Evolutionary conservation across 2,113 vertebrate genomes (phyloP).

Genomic region (Elgaria multicarinata): DNA sequence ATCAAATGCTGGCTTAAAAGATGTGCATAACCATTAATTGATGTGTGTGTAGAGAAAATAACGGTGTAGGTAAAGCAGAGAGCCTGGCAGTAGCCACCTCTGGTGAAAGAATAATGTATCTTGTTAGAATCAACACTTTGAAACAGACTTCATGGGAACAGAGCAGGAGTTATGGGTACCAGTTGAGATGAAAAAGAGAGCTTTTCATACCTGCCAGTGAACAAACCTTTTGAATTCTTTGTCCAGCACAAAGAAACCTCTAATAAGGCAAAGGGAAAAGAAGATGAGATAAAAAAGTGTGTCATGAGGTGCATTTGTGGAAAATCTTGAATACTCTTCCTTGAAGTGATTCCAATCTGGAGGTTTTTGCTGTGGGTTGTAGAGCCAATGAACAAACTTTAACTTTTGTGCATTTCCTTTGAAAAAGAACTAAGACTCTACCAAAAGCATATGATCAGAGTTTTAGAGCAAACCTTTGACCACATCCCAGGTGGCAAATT

Average conservation of each 20-base stretch:
- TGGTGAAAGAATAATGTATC: conserved; percentile 26
- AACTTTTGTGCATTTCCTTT: conserved; percentile 34
- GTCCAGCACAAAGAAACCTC: conserved; percentile 42
- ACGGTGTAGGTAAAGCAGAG: conserved; percentile 49
- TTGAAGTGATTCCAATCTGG: conserved; percentile 28
- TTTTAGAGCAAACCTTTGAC: conserved; percentile 44
- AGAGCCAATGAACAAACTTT: conserved; percentile 28
- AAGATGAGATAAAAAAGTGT: conserved; percentile 39
- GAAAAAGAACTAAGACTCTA: conserved; percentile 42
- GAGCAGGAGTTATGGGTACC: conserved; percentile 27
- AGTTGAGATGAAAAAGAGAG: conserved; percentile 53
- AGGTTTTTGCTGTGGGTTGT: conserved; percentile 38
- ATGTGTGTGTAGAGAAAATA: conserved; percentile 42
- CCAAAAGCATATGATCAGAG: conserved; percentile 48
- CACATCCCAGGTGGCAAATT: conserved; percentile 59
- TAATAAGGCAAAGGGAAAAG: conserved; percentile 37
- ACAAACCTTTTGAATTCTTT: conserved; percentile 53
- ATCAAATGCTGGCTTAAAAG: conserved; percentile 53
- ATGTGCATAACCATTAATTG: conserved; percentile 43
- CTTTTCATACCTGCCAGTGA: conserved; percentile 46
- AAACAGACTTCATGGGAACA: conserved; percentile 54
- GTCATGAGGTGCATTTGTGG: conserved; percentile 32
- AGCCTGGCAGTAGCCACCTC: conserved; percentile 25
- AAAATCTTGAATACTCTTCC: conserved; percentile 45
- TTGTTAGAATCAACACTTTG: conserved; percentile 49